A percentile compares a stretch with the other conserved stretches of the same genome.
These are phyloP conservation scores for Thecophora atra DNA, from an alignment of 2,888 invertebrate species.

Conservation along the genomic window DNA sequence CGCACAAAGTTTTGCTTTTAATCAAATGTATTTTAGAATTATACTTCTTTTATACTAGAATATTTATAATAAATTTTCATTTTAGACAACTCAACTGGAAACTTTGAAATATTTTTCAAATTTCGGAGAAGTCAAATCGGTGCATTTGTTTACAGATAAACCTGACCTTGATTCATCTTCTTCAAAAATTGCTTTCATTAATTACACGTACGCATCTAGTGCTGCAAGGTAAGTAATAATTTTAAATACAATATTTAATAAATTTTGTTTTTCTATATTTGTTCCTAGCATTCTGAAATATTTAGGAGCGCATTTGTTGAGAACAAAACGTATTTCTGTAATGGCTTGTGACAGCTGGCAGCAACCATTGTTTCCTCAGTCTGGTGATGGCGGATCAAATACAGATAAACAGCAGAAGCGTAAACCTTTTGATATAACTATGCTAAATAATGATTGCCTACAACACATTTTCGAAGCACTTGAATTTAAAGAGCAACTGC, in stretches of 20 bases:
- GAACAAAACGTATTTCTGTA: constrained; percentile 26
- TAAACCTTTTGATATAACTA: not conserved
- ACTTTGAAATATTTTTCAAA: constrained; percentile 34
- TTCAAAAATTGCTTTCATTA: constrained; percentile 38
- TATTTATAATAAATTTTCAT: not conserved
- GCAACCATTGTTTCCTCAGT: constrained; percentile 32
- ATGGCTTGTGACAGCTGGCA: constrained; percentile 42
- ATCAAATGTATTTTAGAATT: no score
- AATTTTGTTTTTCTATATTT: constrained; percentile 30
- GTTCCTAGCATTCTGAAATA: constrained; percentile 30
- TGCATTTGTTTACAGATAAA: constrained; percentile 25
- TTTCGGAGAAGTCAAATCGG: constrained; percentile 37
- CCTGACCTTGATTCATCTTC: not conserved
- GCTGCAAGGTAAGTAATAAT: constrained; percentile 38
- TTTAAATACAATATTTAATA: constrained; percentile 12
- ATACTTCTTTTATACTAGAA: no score
- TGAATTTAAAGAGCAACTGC: constrained; percentile 37
- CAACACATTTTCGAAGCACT: constrained; percentile 37
- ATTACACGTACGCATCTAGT: constrained; percentile 30
- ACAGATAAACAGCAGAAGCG: not conserved
- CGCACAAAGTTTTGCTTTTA: not conserved
- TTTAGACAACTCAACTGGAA: constrained; percentile 33
- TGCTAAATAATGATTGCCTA: constrained; percentile 43
- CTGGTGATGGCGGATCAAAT: not conserved
- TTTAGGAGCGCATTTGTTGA: constrained; percentile 25